Base-by-base conservation (phyloP, 2,113 vertebrate species). In the Campylomormyrus numenius region DNA sequence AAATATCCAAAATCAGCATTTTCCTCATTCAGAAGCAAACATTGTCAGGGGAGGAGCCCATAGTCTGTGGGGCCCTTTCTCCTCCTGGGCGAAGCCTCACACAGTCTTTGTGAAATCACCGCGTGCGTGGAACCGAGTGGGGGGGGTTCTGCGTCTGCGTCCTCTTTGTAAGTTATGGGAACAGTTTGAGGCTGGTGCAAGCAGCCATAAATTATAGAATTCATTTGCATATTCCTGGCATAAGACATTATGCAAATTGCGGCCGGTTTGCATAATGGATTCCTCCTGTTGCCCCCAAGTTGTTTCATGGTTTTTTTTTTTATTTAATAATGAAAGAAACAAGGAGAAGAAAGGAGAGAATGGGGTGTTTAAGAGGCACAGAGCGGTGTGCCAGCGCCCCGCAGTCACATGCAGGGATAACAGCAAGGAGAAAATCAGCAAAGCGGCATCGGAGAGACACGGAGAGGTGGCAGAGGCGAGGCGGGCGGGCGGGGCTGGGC, bases 141-240 rank as follows among this genome's bases (percentile, higher is more conserved):
- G 42, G 46, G 93, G 91, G 90, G 56, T 62, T 84, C 93, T 91
- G 92, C 88, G 56, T 89, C 89, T 27, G 48, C 94, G 94, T 92
- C 92, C 93, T 97, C 95, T 97, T 97, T 97, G 95, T 96, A 97
- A 97, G 97, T 98, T 97, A 97, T 97, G 96, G 96, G 96, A 96
- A 97, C 95, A 97, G 95, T 97, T 96, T 95, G 96, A 97, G 96
- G 96, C 96, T 97, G 97, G 97, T 94, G 94, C 94, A 95, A 95
- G 96, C 95, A 95, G 95, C 96, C 95, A 96, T 97, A 97, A 97
- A 97, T 97, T 97, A 97, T 96, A 97, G 95, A 94, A 90, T 89
- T 93, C 85, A 95, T 97, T 97, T 97, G 96, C 97, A 97, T 97
- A 97, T 96, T 93, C 95, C 94, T 96, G 95, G 96, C 95, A 94